Evolutionary conservation across 1,140 invertebrate genomes (phyloP).

Genomic region (Cydia pomonella): DNA sequence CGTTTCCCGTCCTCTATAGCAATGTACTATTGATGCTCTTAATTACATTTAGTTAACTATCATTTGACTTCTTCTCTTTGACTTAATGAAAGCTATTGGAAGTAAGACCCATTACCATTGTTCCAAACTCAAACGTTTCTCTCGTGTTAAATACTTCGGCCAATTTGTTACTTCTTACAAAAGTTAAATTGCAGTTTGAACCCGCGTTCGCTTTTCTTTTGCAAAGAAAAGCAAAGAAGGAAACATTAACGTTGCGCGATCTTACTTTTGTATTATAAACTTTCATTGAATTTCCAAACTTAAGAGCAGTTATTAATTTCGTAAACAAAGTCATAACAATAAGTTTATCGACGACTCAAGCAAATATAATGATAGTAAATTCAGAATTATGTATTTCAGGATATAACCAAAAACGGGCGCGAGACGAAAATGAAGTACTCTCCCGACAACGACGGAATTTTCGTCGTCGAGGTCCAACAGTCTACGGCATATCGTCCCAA

Average conservation of each 20-base stretch:
- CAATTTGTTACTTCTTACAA: not conserved
- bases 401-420: constrained; percentile 84
- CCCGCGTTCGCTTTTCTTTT: not conserved
- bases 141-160: constrained; percentile 28
- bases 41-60: too few relatives aligned
- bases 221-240: not conserved
- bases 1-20: too few relatives aligned
- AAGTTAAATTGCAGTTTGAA: not conserved
- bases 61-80: too few relatives aligned
- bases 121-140: not conserved
- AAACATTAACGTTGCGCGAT: not conserved
- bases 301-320: not conserved
- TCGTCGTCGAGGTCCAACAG: constrained; percentile 87
- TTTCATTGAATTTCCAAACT: not conserved
- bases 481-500: constrained; percentile 70
- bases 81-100: too few relatives aligned
- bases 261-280: not conserved
- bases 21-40: too few relatives aligned
- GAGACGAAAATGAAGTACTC: constrained; percentile 86
- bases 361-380: not conserved
- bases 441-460: constrained; percentile 87
- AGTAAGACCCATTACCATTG: not conserved
- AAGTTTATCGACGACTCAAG: not conserved
- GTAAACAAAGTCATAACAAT: not conserved
- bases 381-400: constrained; percentile 74